phyloP scores from a whole-genome alignment of 2,888 invertebrate species.

The Zelleria hepariella region DNA sequence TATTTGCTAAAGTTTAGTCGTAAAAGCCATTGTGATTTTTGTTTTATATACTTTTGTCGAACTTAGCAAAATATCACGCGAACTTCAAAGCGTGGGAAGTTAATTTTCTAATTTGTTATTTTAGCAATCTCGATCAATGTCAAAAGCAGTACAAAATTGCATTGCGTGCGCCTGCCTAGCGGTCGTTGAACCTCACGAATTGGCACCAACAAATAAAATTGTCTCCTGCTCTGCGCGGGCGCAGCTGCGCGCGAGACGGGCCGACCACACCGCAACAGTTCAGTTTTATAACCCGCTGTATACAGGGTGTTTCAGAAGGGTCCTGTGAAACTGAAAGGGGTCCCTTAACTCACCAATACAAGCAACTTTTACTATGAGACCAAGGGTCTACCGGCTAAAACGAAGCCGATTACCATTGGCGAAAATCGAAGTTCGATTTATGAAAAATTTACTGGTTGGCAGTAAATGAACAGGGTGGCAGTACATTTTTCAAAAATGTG shows the following conservation, averaged over 20 bases:
- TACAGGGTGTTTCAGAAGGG: too few relatives aligned
- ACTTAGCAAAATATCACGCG: not conserved
- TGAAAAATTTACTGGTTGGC: too few relatives aligned
- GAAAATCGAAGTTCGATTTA: too few relatives aligned
- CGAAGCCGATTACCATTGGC: too few relatives aligned
- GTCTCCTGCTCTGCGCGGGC: not conserved
- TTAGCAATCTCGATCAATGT: not conserved
- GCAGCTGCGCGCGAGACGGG: not conserved
- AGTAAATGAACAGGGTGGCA: too few relatives aligned
- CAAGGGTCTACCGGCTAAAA: too few relatives aligned
- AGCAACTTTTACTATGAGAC: too few relatives aligned
- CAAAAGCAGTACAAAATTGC: not conserved
- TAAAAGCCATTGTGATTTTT: not conserved
- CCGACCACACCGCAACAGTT: not conserved
- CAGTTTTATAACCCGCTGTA: not conserved
- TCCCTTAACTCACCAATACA: too few relatives aligned
- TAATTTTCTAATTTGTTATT: not conserved
- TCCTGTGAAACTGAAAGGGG: too few relatives aligned
- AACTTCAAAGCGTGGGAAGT: not conserved
- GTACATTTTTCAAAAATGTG: too few relatives aligned
- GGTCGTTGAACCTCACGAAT: conserved; percentile 56
- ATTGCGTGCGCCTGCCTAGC: conserved; percentile 12
- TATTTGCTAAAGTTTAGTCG: not conserved
- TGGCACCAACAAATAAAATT: conserved; percentile 24
- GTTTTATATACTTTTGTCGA: not conserved